These are phyloP conservation scores for Cheilosia impressa DNA, from an alignment of 2,888 invertebrate species.

Conservation along the genomic window DNA sequence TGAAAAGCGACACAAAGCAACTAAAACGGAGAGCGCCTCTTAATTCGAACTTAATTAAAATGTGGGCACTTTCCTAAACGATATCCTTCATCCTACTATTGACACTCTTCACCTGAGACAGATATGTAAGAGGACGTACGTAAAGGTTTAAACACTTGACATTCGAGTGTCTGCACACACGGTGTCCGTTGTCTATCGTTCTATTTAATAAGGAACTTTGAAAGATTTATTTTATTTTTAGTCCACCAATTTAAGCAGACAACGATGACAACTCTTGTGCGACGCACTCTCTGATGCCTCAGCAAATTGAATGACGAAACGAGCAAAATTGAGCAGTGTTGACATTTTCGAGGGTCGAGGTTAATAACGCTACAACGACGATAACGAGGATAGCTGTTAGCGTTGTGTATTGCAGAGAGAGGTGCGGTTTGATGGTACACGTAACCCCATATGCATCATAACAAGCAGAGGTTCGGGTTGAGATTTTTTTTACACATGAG, in stretches of 20 bases:
- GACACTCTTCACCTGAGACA: not conserved
- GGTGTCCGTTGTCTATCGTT: not conserved
- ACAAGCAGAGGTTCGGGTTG: conserved; percentile 32
- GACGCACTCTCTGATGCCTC: not conserved
- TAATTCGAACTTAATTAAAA: not conserved
- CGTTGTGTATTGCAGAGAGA: conserved; percentile 18
- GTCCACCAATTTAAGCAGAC: not conserved
- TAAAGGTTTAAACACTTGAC: conserved; percentile 12
- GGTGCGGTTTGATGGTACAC: conserved; percentile 46
- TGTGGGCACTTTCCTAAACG: not conserved
- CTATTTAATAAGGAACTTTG: conserved; percentile 19
- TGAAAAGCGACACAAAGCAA: not conserved
- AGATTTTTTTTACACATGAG: not conserved
- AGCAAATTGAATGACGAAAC: conserved; percentile 3
- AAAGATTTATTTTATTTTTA: not conserved
- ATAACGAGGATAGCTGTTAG: conserved; percentile 16
- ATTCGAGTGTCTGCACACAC: conserved; percentile 19
- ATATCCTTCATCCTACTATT: conserved; percentile 19
- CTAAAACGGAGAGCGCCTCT: not conserved
- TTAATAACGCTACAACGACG: conserved; percentile 27
- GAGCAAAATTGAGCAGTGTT: conserved; percentile 31
- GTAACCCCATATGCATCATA: conserved; percentile 54
- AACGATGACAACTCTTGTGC: conserved; percentile 17
- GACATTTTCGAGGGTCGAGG: conserved; percentile 37
- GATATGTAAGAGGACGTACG: not conserved